A percentile compares a stretch with the other conserved stretches of the same genome.
These are phyloP conservation scores for Acrocephalus kingi DNA, from an alignment of 2,113 vertebrate genomes.

Conservation along the genomic window DNA sequence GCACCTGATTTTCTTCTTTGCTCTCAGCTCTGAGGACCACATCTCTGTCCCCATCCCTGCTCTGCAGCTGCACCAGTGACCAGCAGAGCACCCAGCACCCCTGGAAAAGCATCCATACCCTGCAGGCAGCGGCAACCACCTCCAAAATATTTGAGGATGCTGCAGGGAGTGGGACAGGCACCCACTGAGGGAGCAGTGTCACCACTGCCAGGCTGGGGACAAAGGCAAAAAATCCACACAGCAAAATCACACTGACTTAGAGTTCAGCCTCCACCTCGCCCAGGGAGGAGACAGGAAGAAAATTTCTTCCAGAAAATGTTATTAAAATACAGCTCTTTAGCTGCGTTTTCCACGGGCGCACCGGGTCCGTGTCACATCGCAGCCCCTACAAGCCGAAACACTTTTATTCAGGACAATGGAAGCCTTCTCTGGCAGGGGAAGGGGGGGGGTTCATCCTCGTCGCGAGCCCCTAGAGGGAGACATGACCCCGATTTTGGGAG, in stretches of 20 bases:
- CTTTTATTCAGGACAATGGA: fast-evolving
- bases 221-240: background rate
- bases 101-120: background rate
- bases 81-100: background rate
- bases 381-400: background rate
- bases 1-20: no score
- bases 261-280: background rate
- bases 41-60: fast-evolving
- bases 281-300: background rate
- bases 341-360: background rate
- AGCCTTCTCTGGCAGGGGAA: background rate
- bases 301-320: background rate
- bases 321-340: background rate
- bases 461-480: conserved; percentile 55
- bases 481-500: conserved; percentile 49
- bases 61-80: fast-evolving
- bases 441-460: background rate
- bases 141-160: background rate
- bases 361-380: fast-evolving
- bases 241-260: fast-evolving
- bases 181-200: fast-evolving
- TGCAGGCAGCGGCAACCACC: background rate
- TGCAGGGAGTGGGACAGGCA: fast-evolving
- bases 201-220: background rate
- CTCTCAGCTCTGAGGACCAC: background rate